Evolutionary conservation across 1,140 invertebrate species (phyloP), one percentile per base, ranked within the genome.

Genomic region (Drosophila novamexicana): DNA sequence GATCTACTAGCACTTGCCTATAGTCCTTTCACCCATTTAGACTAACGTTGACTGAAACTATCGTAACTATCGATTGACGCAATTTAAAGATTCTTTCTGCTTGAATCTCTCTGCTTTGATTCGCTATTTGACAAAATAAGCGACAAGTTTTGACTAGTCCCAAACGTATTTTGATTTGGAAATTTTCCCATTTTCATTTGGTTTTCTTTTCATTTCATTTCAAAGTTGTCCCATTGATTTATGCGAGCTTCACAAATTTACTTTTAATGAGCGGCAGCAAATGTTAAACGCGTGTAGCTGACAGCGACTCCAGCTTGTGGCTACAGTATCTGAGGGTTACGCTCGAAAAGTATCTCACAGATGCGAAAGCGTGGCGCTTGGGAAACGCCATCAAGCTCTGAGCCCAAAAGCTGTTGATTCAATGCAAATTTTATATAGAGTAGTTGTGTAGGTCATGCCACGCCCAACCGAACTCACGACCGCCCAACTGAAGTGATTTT

Each of bases 261-360:
- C 68, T 82, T 86, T 86, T 85, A 85, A 85, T 85, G 82, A 81
- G 78, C 69, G 66, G 37, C 73, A 63, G 58, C 81, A 58, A 63
- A 77, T 81, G 82, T 70, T 85, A 66, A 81, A 75, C 78, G 75
- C 81, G 68, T 85, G 81, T 81, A 81, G 70, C 79, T 88, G 82
- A 77, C 82, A 77, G 66, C 45, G 29, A 58, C 44, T 42, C 54
- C 78, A 44, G 58, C 66, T 42, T 61, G 53, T 71, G 54, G 49
- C 7, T 12, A 29, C 22, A 32, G 63, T 73, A 62, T 71, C 54
- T 80, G 54, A 49, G 50, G 6, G 29, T 39, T 37, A 10, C 32
- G n/a, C 4, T 56, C 10, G 7, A 34, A 7, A 32, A 16, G 58
- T 45, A 63, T 50, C 45, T 82, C 47, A 68, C 61, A 75, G 81